Evolutionary conservation across 1,140 invertebrate species (phyloP).

Genomic region (Maniola jurtina): DNA sequence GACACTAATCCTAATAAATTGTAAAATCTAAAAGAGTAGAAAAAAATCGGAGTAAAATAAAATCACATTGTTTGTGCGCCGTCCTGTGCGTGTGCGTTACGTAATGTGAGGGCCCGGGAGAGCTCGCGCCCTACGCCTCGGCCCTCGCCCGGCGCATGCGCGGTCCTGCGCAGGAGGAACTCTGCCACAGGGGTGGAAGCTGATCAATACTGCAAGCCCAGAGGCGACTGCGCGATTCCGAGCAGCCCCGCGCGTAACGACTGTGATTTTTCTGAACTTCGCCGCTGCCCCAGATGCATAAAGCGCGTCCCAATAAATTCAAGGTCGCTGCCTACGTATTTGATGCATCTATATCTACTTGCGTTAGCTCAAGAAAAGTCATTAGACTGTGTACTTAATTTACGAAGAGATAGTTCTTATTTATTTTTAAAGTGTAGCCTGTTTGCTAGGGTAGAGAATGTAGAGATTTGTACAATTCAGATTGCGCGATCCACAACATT

Average conservation of each 20-base stretch:
- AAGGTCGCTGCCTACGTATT: conserved; percentile 33
- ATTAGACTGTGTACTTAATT: too few relatives aligned
- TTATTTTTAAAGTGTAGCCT: too few relatives aligned
- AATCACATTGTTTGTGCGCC: conserved; percentile 78
- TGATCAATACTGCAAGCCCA: conserved; percentile 37
- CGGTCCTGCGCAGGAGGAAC: conserved; percentile 25
- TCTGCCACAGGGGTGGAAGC: conserved; percentile 14
- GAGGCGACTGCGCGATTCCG: conserved; percentile 35
- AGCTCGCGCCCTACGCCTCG: conserved; percentile 43
- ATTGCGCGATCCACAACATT: too few relatives aligned
- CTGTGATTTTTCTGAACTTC: conserved; percentile 34
- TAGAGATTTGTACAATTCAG: too few relatives aligned
- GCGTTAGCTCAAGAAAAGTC: too few relatives aligned
- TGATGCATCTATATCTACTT: neutral
- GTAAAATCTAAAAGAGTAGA: conserved; percentile 74
- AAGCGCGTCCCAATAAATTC: conserved; percentile 36
- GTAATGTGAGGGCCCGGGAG: conserved; percentile 66
- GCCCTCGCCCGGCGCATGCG: conserved; percentile 25
- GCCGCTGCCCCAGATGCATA: conserved; percentile 43
- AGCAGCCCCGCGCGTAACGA: conserved; percentile 25
- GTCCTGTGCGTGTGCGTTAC: conserved; percentile 75
- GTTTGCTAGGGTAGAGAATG: too few relatives aligned
- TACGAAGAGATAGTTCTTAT: too few relatives aligned
- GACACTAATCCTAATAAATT: conserved; percentile 68
- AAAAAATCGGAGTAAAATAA: conserved; percentile 66